Conservation (phyloP, 2,113 vertebrate genomes). For the Columbina picui region DNA sequence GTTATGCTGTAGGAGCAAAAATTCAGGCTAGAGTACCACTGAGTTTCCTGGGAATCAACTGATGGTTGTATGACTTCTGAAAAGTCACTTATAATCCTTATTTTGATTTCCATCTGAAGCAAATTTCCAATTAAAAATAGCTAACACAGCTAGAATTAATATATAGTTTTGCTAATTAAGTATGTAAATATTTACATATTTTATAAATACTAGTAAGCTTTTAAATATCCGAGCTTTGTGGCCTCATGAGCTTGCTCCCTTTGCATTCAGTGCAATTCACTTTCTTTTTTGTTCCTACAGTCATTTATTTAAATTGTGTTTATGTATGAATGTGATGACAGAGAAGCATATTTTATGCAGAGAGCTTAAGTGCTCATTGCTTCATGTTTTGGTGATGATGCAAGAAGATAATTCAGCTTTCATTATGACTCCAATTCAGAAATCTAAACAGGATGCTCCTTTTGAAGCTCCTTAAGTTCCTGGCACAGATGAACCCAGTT, state of each 20-base stretch:
- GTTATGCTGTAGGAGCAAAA: not conserved
- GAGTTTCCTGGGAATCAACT: not conserved
- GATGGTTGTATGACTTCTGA: not conserved
- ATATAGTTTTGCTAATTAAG: not conserved
- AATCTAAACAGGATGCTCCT: not conserved
- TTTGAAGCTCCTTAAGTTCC: not conserved
- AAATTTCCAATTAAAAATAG: not conserved
- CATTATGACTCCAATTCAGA: not conserved
- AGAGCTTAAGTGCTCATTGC: not conserved
- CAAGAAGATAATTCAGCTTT: not conserved
- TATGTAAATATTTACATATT: not conserved
- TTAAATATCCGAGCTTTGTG: not conserved
- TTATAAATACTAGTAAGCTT: not conserved
- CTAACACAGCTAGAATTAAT: not conserved
- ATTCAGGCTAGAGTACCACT: not conserved
- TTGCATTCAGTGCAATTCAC: not conserved
- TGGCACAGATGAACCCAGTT: not conserved
- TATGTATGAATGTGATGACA: not conserved
- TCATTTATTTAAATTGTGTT: not conserved
- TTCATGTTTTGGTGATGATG: not conserved
- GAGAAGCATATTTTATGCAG: not conserved
- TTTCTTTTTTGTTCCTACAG: not conserved
- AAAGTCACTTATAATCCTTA: not conserved
- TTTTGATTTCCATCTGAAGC: not conserved
- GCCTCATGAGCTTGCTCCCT: not conserved